phyloP scores from a whole-genome alignment of 2,888 invertebrate species.

The Tachystola acroxantha region DNA sequence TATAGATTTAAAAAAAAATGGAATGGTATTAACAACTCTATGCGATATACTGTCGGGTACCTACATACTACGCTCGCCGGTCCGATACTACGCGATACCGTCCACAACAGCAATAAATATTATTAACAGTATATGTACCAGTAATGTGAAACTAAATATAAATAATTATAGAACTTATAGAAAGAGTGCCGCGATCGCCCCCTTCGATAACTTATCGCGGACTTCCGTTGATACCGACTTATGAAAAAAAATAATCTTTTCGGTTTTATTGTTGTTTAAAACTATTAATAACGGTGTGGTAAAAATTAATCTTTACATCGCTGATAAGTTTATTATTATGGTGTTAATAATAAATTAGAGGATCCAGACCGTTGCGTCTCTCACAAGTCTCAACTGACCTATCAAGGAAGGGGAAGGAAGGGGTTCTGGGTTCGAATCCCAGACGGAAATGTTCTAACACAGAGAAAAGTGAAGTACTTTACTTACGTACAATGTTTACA shows the following conservation, averaged over 20 bases:
- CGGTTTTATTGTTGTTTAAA: background rate
- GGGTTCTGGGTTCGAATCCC: too few relatives aligned
- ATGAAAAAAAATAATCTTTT: background rate
- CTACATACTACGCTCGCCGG: background rate
- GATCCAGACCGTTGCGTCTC: too few relatives aligned
- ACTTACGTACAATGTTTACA: too few relatives aligned
- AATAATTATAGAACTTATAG: slow-evolving; percentile 11
- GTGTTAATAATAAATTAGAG: too few relatives aligned
- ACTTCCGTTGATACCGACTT: slow-evolving; percentile 11
- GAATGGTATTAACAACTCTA: background rate
- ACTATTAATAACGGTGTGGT: background rate
- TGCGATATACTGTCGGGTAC: background rate
- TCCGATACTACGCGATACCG: slow-evolving; percentile 14
- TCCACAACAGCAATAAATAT: slow-evolving; percentile 21
- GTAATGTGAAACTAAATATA: slow-evolving; percentile 13
- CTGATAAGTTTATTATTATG: background rate
- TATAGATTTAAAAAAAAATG: too few relatives aligned
- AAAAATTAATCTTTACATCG: background rate
- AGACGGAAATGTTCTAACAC: too few relatives aligned
- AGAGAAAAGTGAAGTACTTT: too few relatives aligned
- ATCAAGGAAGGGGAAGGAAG: too few relatives aligned
- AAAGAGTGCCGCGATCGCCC: slow-evolving; percentile 6
- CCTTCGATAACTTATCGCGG: slow-evolving; percentile 8
- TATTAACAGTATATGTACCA: slow-evolving; percentile 21
- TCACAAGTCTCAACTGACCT: too few relatives aligned